Evolutionary conservation across 1,140 invertebrate species (phyloP).

Genomic region (Pogonomyrmex barbatus): DNA sequence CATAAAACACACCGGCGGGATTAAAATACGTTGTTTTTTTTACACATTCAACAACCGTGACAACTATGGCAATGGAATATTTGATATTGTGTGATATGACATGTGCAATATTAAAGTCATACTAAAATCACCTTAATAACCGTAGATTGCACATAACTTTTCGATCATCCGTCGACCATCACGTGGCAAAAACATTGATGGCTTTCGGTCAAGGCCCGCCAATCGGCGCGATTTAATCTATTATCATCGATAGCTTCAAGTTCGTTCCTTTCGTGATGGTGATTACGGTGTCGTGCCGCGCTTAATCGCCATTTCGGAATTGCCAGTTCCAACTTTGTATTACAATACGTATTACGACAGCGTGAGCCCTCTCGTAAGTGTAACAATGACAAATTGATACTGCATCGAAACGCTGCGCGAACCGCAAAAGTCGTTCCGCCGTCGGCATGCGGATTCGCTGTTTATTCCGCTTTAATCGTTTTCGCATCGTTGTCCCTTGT

Average conservation of each 20-base stretch:
- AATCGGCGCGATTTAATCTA: slow-evolving; percentile 71
- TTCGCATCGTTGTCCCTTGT: background rate
- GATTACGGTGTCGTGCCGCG: slow-evolving; percentile 53
- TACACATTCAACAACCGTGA: background rate
- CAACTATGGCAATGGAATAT: slow-evolving; percentile 42
- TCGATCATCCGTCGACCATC: slow-evolving; percentile 30
- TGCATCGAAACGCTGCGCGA: slow-evolving; percentile 2
- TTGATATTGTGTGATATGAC: slow-evolving; percentile 8
- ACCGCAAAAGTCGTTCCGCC: slow-evolving; percentile 46
- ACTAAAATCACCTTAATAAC: background rate
- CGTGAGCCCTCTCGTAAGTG: slow-evolving; percentile 24
- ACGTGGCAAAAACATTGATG: slow-evolving; percentile 20
- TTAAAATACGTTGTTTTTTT: slow-evolving; percentile 19
- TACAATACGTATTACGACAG: background rate
- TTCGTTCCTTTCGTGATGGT: slow-evolving; percentile 63
- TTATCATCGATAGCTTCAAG: slow-evolving; percentile 67
- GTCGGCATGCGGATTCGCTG: slow-evolving; percentile 53
- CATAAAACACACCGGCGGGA: background rate
- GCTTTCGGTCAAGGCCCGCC: slow-evolving; percentile 77
- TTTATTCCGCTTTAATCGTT: slow-evolving; percentile 56
- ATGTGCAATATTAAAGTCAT: slow-evolving; percentile 24
- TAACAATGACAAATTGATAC: slow-evolving; percentile 59
- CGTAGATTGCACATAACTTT: background rate
- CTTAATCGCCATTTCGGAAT: slow-evolving; percentile 42
- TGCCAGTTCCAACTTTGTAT: background rate